Evolutionary conservation across 2,113 vertebrate genomes (phyloP).

Genomic region (Odobenus rosmarus): DNA sequence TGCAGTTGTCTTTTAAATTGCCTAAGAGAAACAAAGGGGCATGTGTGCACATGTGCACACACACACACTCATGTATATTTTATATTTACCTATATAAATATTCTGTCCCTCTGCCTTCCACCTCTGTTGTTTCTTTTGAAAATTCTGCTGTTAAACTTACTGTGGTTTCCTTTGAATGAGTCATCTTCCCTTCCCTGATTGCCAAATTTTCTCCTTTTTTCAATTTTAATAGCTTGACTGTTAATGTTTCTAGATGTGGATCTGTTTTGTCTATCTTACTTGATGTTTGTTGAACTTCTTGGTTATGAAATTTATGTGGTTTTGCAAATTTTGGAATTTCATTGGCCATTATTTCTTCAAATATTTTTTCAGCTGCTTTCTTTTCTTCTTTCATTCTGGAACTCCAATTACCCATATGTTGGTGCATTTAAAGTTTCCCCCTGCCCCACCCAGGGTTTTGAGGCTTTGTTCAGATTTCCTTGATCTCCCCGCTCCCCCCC

Average conservation of each 20-base stretch:
- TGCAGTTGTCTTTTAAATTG: background rate
- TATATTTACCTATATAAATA: background rate
- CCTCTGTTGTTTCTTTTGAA: background rate
- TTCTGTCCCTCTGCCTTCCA: background rate
- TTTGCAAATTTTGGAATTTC: background rate
- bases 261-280: background rate
- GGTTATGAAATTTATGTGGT: background rate
- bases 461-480: background rate
- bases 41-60: rapidly evolving
- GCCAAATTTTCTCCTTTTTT: background rate
- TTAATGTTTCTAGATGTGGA: background rate
- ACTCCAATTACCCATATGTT: background rate
- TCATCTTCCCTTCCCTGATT: background rate
- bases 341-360: background rate
- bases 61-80: background rate
- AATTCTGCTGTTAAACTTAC: background rate
- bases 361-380: background rate
- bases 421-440: background rate
- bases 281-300: background rate
- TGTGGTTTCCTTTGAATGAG: background rate
- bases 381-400: background rate
- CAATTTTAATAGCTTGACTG: background rate
- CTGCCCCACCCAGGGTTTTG: background rate
- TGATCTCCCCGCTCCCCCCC: background rate
- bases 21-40: background rate